Evolutionary conservation across 2,797 vertebrate genomes (phyloP).

Genomic region (Aeoliscus strigatus): DNA sequence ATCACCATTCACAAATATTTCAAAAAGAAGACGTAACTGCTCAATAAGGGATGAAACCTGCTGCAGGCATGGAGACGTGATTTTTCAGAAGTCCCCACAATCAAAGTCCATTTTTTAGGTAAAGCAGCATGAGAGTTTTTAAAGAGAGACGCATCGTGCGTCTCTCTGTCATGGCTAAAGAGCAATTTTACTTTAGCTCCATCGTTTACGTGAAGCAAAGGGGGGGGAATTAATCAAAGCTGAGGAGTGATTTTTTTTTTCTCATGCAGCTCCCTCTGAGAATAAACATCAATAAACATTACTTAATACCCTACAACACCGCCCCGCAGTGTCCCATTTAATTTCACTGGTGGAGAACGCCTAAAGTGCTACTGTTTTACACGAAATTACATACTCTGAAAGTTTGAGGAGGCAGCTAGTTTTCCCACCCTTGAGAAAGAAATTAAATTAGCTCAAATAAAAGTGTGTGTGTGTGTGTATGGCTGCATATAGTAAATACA

Average conservation of each 20-base stretch:
- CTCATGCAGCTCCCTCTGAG: slow-evolving; percentile 63
- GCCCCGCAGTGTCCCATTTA: slow-evolving; percentile 72
- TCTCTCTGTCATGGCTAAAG: slow-evolving; percentile 68
- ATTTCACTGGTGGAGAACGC: slow-evolving; percentile 73
- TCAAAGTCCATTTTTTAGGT: slow-evolving; percentile 64
- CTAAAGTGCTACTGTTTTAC: slow-evolving; percentile 76
- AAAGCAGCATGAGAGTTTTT: slow-evolving; percentile 61
- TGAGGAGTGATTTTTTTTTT: slow-evolving; percentile 70
- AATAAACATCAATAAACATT: slow-evolving; percentile 81
- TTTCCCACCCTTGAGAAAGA: slow-evolving; percentile 69
- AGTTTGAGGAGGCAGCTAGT: slow-evolving; percentile 71
- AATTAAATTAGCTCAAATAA: slow-evolving; percentile 68
- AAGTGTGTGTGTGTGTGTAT: slow-evolving; percentile 22
- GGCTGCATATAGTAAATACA: slow-evolving; percentile 34
- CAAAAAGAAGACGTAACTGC: slow-evolving; percentile 50
- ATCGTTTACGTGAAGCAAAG: slow-evolving; percentile 67
- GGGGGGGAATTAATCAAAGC: slow-evolving; percentile 75
- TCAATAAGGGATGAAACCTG: slow-evolving; percentile 60
- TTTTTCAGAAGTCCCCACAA: slow-evolving; percentile 52
- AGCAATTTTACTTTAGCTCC: slow-evolving; percentile 62
- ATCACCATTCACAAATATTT: slow-evolving; percentile 27
- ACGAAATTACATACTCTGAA: slow-evolving; percentile 75
- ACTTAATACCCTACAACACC: slow-evolving; percentile 76
- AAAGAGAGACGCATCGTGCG: slow-evolving; percentile 62
- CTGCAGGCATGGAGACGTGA: slow-evolving; percentile 44